Conservation (phyloP, 2,113 vertebrate species). For the Thryonomys swinderianus region DNA sequence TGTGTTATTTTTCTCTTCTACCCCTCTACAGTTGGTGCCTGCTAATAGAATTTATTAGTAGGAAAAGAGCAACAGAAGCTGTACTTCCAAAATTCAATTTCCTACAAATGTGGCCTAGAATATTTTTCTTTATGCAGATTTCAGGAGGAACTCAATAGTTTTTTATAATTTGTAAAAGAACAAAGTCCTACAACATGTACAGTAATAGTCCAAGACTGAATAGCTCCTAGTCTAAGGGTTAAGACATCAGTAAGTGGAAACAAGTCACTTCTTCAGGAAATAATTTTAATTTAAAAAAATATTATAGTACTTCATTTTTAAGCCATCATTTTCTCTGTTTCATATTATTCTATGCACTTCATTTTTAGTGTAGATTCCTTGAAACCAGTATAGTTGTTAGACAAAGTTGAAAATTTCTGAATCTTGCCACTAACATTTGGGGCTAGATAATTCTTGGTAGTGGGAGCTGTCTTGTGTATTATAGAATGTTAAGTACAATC, state of each 20-base stretch:
- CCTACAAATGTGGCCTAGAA: neutral
- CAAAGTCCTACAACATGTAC: neutral
- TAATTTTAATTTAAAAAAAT: conserved; percentile 19
- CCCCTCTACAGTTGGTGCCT: neutral
- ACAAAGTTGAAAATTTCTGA: conserved; percentile 8
- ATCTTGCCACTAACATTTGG: neutral
- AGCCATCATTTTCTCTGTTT: conserved; percentile 28
- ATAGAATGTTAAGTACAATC: neutral
- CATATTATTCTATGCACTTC: neutral
- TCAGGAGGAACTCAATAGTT: conserved; percentile 1
- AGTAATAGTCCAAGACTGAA: neutral
- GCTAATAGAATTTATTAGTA: conserved; percentile 20
- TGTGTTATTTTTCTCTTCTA: conserved; percentile 34
- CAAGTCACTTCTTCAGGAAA: neutral
- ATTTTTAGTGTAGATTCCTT: conserved; percentile 41
- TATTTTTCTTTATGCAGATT: neutral
- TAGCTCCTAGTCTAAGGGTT: neutral
- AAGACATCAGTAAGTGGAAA: conserved; percentile 31
- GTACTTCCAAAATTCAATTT: neutral
- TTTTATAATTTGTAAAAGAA: conserved; percentile 54
- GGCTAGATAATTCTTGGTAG: neutral
- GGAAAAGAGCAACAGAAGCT: conserved; percentile 32
- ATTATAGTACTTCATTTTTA: conserved; percentile 14
- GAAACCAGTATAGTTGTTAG: neutral
- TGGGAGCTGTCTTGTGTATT: neutral